Conservation (phyloP, 2,113 vertebrate genomes). For the Myanophis thanlyinensis region DNA sequence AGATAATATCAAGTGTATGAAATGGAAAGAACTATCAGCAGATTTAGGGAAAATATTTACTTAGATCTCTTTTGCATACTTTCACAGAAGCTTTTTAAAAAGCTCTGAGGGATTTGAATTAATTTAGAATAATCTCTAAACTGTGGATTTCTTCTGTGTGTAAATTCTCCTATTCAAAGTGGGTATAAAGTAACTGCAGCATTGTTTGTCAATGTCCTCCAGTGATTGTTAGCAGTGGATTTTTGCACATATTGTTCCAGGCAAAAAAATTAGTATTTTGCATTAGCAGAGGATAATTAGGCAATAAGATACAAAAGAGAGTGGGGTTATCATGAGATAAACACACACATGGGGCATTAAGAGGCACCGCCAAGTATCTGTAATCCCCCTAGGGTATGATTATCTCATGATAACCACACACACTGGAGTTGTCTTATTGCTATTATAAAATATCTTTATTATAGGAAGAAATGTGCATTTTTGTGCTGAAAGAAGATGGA, state of each 20-base stretch:
- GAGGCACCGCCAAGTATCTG: conserved; percentile 78
- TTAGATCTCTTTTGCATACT: conserved; percentile 15
- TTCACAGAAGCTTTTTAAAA: conserved; percentile 15
- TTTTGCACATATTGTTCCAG: conserved; percentile 76
- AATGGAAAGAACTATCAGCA: neutral
- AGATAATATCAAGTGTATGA: neutral
- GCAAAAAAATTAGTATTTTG: conserved; percentile 81
- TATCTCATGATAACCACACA: conserved; percentile 78
- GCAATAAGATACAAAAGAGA: conserved; percentile 80
- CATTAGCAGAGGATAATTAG: conserved; percentile 80
- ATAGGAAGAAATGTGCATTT: conserved; percentile 79
- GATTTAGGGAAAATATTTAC: conserved; percentile 37
- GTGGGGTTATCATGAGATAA: conserved; percentile 79
- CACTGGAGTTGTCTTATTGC: conserved; percentile 82
- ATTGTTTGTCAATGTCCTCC: conserved; percentile 73
- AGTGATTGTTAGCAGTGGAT: conserved; percentile 73
- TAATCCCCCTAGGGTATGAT: conserved; percentile 79
- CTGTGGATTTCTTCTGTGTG: conserved; percentile 47
- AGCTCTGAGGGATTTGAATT: conserved; percentile 34
- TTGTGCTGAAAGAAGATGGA: conserved; percentile 75
- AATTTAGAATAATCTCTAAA: conserved; percentile 37
- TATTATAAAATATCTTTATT: conserved; percentile 87
- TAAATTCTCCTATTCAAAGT: conserved; percentile 56
- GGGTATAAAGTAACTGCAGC: conserved; percentile 45
- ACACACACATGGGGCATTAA: conserved; percentile 80